These are phyloP conservation scores for Harmothoe impar DNA, from an alignment of 2,888 invertebrate species.

Conservation along the genomic window DNA sequence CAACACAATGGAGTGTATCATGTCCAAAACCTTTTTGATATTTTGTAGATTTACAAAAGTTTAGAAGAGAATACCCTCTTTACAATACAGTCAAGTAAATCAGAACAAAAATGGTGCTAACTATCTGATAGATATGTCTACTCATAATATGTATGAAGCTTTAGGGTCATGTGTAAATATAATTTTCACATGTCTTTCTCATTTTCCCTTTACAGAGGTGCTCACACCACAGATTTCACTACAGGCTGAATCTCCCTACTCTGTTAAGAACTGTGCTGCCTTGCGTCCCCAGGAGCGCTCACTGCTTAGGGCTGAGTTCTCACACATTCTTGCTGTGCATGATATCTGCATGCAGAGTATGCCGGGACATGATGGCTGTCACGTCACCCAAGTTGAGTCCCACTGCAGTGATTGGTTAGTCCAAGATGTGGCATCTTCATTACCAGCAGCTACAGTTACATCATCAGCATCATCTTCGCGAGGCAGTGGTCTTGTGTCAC, in stretches of 20 bases:
- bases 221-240: slow-evolving; percentile 37
- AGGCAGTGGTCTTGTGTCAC: background rate
- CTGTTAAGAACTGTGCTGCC: slow-evolving; percentile 42
- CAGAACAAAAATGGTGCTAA: too few relatives aligned
- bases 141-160: too few relatives aligned
- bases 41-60: too few relatives aligned
- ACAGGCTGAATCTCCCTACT: slow-evolving; percentile 49
- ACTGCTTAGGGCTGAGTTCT: slow-evolving; percentile 42
- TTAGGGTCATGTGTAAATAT: too few relatives aligned
- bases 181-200: too few relatives aligned
- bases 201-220: slow-evolving; percentile 34
- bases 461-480: background rate
- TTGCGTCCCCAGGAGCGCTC: slow-evolving; percentile 43
- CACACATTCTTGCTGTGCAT: slow-evolving; percentile 56
- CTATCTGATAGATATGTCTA: too few relatives aligned
- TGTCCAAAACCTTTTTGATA: too few relatives aligned
- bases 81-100: too few relatives aligned
- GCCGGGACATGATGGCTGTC: slow-evolving; percentile 36
- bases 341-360: slow-evolving; percentile 49
- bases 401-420: slow-evolving; percentile 47
- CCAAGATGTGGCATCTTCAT: background rate
- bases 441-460: background rate
- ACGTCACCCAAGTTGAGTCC: slow-evolving; percentile 48
- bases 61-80: too few relatives aligned
- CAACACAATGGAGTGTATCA: too few relatives aligned